Conservation (phyloP, 1,140 invertebrate species). For the Coptotermes formosanus region DNA sequence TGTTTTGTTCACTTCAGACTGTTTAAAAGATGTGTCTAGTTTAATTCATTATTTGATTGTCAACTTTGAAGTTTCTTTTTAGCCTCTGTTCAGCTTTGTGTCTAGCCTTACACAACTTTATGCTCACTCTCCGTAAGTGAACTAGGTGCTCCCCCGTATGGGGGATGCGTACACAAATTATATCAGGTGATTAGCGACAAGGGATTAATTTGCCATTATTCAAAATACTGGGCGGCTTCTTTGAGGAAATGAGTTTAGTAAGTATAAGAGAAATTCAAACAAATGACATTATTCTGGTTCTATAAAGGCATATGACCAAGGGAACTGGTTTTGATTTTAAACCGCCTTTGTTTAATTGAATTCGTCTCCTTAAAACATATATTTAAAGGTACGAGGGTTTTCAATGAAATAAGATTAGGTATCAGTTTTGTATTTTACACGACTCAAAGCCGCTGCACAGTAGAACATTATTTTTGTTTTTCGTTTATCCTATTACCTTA, state of each 20-base stretch:
- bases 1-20: not conserved
- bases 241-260: not conserved
- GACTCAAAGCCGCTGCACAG: no score
- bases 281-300: not conserved
- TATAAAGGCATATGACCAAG: not conserved
- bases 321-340: not conserved
- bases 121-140: not conserved
- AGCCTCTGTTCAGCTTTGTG: not conserved
- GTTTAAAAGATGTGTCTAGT: not conserved
- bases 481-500: no score
- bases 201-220: not conserved
- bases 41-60: not conserved
- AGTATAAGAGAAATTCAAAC: not conserved
- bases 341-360: not conserved
- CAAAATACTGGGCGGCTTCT: not conserved
- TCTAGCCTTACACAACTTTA: not conserved
- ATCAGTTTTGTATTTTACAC: no score
- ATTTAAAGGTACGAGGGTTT: no score
- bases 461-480: no score
- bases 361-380: not conserved
- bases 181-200: not conserved
- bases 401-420: no score
- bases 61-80: not conserved
- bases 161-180: not conserved
- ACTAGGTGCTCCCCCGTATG: not conserved